A percentile compares a stretch with the other conserved stretches of the same genome.
These are phyloP conservation scores for Alaudala cheleensis DNA, from an alignment of 2,113 vertebrate genomes.

Conservation along the genomic window DNA sequence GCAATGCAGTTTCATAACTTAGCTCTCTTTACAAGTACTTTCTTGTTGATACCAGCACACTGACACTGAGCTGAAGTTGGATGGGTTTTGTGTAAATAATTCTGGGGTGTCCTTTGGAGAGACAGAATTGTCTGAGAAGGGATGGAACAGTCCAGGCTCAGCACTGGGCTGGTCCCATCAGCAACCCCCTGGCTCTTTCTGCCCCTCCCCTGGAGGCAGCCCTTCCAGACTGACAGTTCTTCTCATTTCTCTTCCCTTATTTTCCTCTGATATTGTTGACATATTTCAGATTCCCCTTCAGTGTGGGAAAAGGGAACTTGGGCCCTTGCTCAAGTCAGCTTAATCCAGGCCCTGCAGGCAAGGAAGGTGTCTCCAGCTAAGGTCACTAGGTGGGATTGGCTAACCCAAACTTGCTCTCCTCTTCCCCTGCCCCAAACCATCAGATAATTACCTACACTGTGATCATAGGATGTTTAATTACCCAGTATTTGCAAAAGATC, in stretches of 20 bases:
- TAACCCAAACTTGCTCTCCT: neutral
- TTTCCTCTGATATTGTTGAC: conserved; percentile 29
- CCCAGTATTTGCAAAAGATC: neutral
- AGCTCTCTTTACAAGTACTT: neutral
- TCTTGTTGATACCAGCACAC: neutral
- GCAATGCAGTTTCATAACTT: neutral
- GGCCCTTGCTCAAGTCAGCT: neutral
- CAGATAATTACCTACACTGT: neutral
- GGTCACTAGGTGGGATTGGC: neutral
- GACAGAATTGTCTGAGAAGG: neutral
- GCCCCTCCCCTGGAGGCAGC: neutral
- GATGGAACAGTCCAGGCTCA: neutral
- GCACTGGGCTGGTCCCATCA: neutral
- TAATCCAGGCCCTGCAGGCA: conserved; percentile 48
- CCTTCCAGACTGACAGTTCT: neutral
- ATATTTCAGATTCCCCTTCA: conserved; percentile 51
- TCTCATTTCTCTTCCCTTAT: neutral
- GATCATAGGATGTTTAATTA: neutral
- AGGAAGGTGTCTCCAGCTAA: neutral
- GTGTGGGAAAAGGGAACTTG: conserved; percentile 48
- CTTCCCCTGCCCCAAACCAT: neutral
- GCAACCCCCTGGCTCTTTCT: neutral
- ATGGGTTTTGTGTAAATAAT: neutral
- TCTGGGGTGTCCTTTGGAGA: neutral
- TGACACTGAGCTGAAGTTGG: neutral